These are phyloP conservation scores for Alouatta palliata DNA, from an alignment of 2,113 vertebrate species.

Conservation along the genomic window DNA sequence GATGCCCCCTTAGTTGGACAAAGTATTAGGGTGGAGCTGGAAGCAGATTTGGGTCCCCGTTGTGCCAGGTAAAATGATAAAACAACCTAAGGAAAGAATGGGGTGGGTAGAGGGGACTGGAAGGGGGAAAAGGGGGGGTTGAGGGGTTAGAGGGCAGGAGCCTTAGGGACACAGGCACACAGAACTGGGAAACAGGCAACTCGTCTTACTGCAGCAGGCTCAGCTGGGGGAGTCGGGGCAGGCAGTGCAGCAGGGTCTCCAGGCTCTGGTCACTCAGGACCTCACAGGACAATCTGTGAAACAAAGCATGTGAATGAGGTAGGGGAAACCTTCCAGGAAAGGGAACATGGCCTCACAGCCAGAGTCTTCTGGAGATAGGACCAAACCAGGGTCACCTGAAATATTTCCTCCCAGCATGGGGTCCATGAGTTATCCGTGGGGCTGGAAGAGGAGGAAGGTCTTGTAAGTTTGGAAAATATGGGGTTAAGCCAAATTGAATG, in stretches of 20 bases:
- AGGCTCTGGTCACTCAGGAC: slow-evolving; percentile 82
- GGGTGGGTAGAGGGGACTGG: neutral
- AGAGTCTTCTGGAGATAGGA: neutral
- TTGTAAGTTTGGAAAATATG: neutral
- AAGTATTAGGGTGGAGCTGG: neutral
- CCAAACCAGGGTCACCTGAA: too few species aligned
- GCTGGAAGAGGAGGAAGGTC: neutral
- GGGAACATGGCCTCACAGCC: neutral
- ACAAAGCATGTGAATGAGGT: neutral
- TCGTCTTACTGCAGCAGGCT: slow-evolving; percentile 87
- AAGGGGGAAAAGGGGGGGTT: too few species aligned
- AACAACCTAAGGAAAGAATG: too few species aligned
- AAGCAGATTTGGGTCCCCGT: neutral
- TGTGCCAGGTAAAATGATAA: neutral
- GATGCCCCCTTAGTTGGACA: neutral
- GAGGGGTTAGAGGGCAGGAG: too few species aligned
- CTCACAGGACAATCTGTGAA: slow-evolving; percentile 87
- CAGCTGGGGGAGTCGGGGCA: slow-evolving; percentile 83
- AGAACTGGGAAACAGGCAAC: neutral
- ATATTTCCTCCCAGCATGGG: neutral
- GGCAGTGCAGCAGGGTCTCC: slow-evolving; percentile 80
- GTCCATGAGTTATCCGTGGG: neutral
- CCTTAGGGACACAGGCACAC: neutral
- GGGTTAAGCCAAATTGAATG: neutral
- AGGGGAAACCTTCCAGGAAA: neutral